A percentile compares a stretch with the other conserved stretches of the same genome.
Evolutionary conservation across 1,140 invertebrate species (phyloP).

Genomic region (Pseudachorutes palmiensis): DNA sequence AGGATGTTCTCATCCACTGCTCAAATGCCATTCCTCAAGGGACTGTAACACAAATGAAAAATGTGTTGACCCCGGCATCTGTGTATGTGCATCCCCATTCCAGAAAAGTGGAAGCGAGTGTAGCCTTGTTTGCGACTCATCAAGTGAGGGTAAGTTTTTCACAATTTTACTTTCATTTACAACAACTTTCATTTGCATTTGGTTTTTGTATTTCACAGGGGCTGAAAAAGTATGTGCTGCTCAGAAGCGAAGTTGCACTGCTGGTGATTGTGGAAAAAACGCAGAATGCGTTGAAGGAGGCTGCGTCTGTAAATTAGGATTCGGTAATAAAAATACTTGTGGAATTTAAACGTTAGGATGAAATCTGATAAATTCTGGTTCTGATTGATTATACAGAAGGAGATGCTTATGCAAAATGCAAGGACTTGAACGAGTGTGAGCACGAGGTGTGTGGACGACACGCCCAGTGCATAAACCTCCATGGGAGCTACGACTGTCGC

Average conservation of each 20-base stretch:
- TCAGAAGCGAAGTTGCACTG: conserved; percentile 60
- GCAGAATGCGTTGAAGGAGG: conserved; percentile 66
- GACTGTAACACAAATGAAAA: conserved; percentile 80
- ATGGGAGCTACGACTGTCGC: conserved; percentile 71
- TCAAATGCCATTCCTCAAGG: conserved; percentile 66
- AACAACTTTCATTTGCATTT: no score
- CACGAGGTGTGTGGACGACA: conserved; percentile 66
- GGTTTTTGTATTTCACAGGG: no score
- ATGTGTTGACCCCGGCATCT: conserved; percentile 81
- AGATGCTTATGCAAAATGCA: conserved; percentile 76
- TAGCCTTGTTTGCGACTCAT: conserved; percentile 54
- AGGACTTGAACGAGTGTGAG: conserved; percentile 60
- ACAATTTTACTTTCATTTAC: conserved; percentile 43
- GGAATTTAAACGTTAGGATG: conserved; percentile 2
- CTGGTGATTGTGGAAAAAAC: conserved; percentile 62
- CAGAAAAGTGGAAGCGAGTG: conserved; percentile 68
- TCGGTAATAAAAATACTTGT: conserved; percentile 37
- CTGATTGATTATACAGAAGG: conserved; percentile 49
- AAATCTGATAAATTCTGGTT: no score
- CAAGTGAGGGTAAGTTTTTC: not conserved
- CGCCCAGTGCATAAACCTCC: conserved; percentile 78
- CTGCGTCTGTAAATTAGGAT: conserved; percentile 71
- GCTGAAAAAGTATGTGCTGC: conserved; percentile 71
- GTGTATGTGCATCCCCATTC: conserved; percentile 77
- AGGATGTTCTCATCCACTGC: conserved; percentile 67